Evolutionary conservation across 1,140 invertebrate species (phyloP), one percentile per base, ranked within the genome.

Genomic region (Adoxophyes honmai): DNA sequence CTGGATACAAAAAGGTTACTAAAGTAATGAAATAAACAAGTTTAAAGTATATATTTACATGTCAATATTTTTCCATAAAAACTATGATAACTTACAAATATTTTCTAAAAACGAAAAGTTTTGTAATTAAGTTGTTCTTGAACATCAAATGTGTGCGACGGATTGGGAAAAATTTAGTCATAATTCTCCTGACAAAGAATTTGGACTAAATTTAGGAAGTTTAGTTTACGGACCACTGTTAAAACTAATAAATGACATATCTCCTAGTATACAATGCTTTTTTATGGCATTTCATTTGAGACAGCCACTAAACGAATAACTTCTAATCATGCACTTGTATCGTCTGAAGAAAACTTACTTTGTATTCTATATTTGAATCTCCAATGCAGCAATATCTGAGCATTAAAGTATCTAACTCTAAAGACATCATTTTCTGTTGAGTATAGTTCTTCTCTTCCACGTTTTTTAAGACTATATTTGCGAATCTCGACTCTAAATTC

Each of bases 11-110:
- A 44, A 48, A 10, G 9, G 18, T 6, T 48, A 28, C 21, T 28
- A 28, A 28, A 28, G 6, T 28, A 28, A 28, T 6, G 6, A 48
- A 48, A 21, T 28, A 48, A 1, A 48, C n/a, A 4, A 44, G 10
- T 44, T n/a, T 10, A 21, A 13, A 28, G 16, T 21, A 48, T 18
- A 11, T 48, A 48, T 48, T 48, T 48, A 48, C 42, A 48, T 48
- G 10, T 28, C 16, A 9, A 48, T 48, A 33, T 16, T 28, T 48
- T 11, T n/a, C 4, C 11, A 48, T 21, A 33, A 11, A 48, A 48
- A 48, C 10, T 48, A 48, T 48, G 21, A 48, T 48, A 7, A 48
- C 42, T 48, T 48, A 48, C 42, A 48, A 48, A 48, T 48, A 48
- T 33, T 48, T 48, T 48, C 42, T 48, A 48, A 11, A 33, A 33